Evolutionary conservation across 1,140 invertebrate genomes (phyloP).

Genomic region (Saccostrea cuccullata): DNA sequence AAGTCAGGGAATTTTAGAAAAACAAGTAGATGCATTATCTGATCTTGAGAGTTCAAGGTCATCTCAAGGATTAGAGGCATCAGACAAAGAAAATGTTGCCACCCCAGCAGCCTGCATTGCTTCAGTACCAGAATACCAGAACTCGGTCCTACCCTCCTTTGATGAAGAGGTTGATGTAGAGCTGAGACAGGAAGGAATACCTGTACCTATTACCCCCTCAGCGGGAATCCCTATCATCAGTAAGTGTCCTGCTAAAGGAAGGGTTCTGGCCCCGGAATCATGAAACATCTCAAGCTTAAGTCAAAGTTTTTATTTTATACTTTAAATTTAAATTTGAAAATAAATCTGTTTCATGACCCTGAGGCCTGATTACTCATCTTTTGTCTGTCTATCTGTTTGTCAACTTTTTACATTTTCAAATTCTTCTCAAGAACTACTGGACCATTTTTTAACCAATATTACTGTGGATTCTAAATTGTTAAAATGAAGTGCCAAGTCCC

Average conservation of each 20-base stretch:
- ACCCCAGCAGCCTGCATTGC: not conserved
- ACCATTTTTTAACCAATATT: too few relatives aligned
- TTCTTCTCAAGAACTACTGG: too few relatives aligned
- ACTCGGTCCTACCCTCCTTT: not conserved
- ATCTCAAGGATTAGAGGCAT: not conserved
- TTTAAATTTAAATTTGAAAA: too few relatives aligned
- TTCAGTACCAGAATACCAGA: not conserved
- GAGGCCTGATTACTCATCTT: too few relatives aligned
- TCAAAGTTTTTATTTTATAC: too few relatives aligned
- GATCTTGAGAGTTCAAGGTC: slow-evolving; percentile 19
- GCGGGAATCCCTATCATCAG: not conserved
- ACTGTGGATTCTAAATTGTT: too few relatives aligned
- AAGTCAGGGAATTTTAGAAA: slow-evolving; percentile 1
- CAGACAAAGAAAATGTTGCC: not conserved
- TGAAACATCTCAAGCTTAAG: too few relatives aligned
- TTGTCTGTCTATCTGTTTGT: too few relatives aligned
- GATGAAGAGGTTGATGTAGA: not conserved
- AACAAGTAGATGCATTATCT: slow-evolving; percentile 16
- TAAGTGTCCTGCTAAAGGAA: not conserved
- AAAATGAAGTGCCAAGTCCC: too few relatives aligned
- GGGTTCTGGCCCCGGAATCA: too few relatives aligned
- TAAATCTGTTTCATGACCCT: too few relatives aligned
- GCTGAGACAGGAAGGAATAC: not conserved
- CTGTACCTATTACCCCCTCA: not conserved
- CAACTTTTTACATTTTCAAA: too few relatives aligned